Percentiles rank a stretch among this genome's conserved stretches.
phyloP scores from a whole-genome alignment of 2,888 invertebrate species.

The Agonopterix alstromeriana region DNA sequence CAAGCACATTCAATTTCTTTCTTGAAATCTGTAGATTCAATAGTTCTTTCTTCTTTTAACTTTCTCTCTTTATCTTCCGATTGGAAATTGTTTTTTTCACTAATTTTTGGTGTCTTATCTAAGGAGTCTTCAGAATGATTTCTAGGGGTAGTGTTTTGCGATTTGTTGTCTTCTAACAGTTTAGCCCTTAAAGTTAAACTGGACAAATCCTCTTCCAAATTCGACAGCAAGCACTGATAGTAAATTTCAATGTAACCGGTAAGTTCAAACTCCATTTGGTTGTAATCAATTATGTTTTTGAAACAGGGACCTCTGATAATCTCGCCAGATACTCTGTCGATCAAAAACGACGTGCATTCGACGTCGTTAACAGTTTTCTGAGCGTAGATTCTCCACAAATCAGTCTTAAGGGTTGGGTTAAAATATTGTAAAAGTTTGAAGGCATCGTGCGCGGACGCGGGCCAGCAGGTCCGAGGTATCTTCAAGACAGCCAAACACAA shows the following conservation, averaged over 20 bases:
- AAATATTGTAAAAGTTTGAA: conserved; percentile 65
- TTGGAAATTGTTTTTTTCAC: conserved; percentile 15
- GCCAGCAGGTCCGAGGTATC: conserved; percentile 50
- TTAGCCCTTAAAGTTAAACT: conserved; percentile 58
- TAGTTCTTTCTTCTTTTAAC: conserved; percentile 5
- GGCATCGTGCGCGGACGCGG: conserved; percentile 49
- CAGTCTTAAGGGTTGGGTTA: conserved; percentile 52
- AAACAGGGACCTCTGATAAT: conserved; percentile 55
- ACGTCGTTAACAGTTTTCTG: conserved; percentile 41
- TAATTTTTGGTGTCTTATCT: conserved; percentile 10
- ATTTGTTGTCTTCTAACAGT: conserved; percentile 44
- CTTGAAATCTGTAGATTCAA: conserved; percentile 14
- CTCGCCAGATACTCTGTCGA: conserved; percentile 58
- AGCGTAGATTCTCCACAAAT: conserved; percentile 52
- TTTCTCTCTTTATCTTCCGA: conserved; percentile 7
- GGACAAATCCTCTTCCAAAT: conserved; percentile 46
- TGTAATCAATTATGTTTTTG: conserved; percentile 60
- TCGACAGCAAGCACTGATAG: conserved; percentile 47
- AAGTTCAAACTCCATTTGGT: conserved; percentile 61
- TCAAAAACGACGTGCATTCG: conserved; percentile 50
- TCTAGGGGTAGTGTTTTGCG: conserved; percentile 38
- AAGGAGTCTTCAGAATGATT: conserved; percentile 13
- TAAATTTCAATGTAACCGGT: conserved; percentile 59
- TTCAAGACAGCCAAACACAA: conserved; percentile 54
- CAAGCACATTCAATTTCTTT: conserved; percentile 28